Base-by-base conservation (phyloP, 2,888 invertebrate species). In the Cordylochernes scorpioides region DNA sequence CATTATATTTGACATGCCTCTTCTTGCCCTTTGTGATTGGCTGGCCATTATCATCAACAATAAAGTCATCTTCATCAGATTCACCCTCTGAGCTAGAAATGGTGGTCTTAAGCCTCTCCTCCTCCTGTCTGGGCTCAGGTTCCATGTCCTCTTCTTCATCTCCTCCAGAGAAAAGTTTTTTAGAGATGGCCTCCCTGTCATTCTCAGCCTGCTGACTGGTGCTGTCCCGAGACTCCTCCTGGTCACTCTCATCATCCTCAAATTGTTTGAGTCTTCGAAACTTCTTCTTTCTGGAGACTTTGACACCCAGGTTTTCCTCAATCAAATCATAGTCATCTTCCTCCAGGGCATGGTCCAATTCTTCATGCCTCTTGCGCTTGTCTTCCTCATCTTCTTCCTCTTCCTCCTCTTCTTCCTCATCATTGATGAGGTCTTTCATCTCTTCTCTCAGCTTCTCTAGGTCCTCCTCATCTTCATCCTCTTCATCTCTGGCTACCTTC, bases 281-380 rank as follows among this genome's bases (percentile, higher is more conserved):
- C 33, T 48, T 48, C 35, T 48, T 78, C 73, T 77, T 52, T 52
- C 77, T 65, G 51, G 68, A 56, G 38, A 88, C 72, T 66, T 86
- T 86, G 2, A 82, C 75, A 37, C 94, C 94, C 47, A 88, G 65
- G 64, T 97, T 94, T 54, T 94, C 94, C 51, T 94, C 88, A 44
- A 97, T 70, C 24, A 97, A 63, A 52, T 91, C 94, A 52, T 86
- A 84, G 61, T 97, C 97, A 47, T 97, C 97, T 49, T 97, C 94
- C 52, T 91, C 88, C 13, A 97, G 57, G 30, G 86, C 75, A 50
- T 74, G 73, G 43, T 74, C 71, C 46, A 82, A 77, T 17, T 45
- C 46, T 24, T 46, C 45, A 38, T 68, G 43, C 73, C 67, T 43
- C 64, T 65, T 21, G 53, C 50, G 30, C 19, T 60, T 64, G 35